Base-by-base conservation (phyloP, 2,888 invertebrate species). In the Morinoia aosen region DNA sequence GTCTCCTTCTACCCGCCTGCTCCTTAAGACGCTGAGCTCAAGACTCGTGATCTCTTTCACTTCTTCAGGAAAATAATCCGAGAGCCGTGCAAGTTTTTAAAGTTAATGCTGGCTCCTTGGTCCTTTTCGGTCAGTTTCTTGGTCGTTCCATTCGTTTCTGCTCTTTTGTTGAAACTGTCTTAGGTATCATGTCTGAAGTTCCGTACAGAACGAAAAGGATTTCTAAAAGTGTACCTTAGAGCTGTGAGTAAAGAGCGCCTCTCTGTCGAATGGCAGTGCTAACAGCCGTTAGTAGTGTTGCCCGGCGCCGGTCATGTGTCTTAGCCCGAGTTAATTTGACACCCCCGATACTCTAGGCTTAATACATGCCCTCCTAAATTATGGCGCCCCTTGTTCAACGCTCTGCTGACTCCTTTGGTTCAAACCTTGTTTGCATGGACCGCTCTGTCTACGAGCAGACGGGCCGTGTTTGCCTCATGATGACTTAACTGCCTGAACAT, bases 351-450 rank as follows among this genome's bases (percentile, higher is more conserved):
- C 93, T 93, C 93, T 93, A 33, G 93, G 93, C 93, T 93, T 93
- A 93, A 93, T 93, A 93, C 93, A 93, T 93, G 93, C 93, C 48
- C 93, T 93, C 93, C 93, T 93, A 93, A 93, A 93, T 93, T 93
- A 93, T 93, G 93, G 93, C 93, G 93, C 25, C 93, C 93, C 93
- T 93, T 93, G 93, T 93, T 93, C 93, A 93, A 93, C 57, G 93
- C 57, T 93, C 93, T 93, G 93, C 93, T 93, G 57, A 93, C 93
- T 93, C 93, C 93, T 93, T 93, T 48, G 57, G 57, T 93, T 93
- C 93, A 57, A 57, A 93, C 57, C 57, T 56, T 93, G 93, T 93
- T 93, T 93, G 93, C 93, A 93, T 93, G 93, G 93, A 93, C 93
- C 93, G 93, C 93, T 93, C 93, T 93, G 93, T 93, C 93, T 93